Percentiles rank a stretch among this genome's conserved stretches.
Conservation (phyloP, 2,888 invertebrate species). For the Drosophila neutralis region DNA sequence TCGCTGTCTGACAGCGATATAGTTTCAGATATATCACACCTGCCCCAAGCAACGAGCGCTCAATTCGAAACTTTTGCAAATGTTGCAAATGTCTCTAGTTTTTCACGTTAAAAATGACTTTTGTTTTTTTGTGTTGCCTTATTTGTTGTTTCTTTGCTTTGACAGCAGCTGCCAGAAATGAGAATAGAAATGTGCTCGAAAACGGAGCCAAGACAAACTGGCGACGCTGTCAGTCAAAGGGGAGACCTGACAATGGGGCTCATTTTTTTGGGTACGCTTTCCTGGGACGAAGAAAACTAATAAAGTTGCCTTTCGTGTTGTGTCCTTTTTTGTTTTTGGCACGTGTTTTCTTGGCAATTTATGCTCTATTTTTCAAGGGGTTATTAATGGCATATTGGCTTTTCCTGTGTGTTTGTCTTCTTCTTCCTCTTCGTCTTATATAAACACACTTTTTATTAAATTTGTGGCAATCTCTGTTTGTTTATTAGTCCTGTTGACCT, state of each 20-base stretch:
- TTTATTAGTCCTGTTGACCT: not conserved
- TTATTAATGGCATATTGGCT: conserved; percentile 2
- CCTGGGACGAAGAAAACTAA: conserved; percentile 16
- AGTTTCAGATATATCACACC: conserved; percentile 50
- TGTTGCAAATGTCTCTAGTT: conserved; percentile 54
- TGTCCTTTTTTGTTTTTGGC: conserved; percentile 4
- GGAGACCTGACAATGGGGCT: not conserved
- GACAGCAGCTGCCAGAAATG: conserved; percentile 44
- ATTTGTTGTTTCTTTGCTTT: conserved; percentile 24
- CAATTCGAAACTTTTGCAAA: conserved; percentile 37
- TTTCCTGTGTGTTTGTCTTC: not conserved
- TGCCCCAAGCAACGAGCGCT: conserved; percentile 33
- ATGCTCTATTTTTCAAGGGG: not conserved
- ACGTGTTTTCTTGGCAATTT: conserved; percentile 14
- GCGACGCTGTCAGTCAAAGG: conserved; percentile 53
- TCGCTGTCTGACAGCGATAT: conserved; percentile 8
- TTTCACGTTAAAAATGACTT: conserved; percentile 41
- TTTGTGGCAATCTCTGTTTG: not conserved
- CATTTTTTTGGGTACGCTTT: conserved; percentile 11
- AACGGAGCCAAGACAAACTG: conserved; percentile 64
- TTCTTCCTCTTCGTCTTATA: not conserved
- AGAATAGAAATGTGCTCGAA: conserved; percentile 49
- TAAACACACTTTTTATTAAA: not conserved
- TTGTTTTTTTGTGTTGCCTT: conserved; percentile 14
- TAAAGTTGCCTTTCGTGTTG: conserved; percentile 25